Evolutionary conservation across 1,140 invertebrate species (phyloP).

Genomic region (Vanessa atalanta): DNA sequence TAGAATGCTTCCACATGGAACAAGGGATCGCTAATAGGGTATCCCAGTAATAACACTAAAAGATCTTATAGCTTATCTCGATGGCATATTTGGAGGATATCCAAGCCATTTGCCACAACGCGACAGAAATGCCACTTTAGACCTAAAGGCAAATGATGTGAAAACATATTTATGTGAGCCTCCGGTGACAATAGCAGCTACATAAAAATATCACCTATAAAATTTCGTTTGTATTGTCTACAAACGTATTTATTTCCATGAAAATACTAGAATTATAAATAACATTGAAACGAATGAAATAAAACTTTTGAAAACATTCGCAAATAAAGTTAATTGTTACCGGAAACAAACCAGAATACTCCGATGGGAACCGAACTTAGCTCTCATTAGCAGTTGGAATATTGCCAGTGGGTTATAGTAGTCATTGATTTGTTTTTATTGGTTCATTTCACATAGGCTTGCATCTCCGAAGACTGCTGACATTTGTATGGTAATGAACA

Average conservation of each 20-base stretch:
- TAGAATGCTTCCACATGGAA: slow-evolving; percentile 5
- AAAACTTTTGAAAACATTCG: not conserved
- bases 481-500: slow-evolving; percentile 20
- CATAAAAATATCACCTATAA: slow-evolving; percentile 19
- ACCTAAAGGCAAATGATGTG: slow-evolving; percentile 64
- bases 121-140: slow-evolving; percentile 62
- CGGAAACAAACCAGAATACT: slow-evolving; percentile 21
- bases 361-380: slow-evolving; percentile 26
- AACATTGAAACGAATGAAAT: not conserved
- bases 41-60: slow-evolving; percentile 63
- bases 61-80: slow-evolving; percentile 64
- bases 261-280: too few relatives aligned
- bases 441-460: slow-evolving; percentile 25
- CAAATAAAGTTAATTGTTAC: slow-evolving; percentile 16
- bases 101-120: slow-evolving; percentile 69
- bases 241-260: not conserved
- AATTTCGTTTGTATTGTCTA: not conserved
- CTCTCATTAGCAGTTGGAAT: slow-evolving; percentile 28
- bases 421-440: slow-evolving; percentile 33
- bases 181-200: slow-evolving; percentile 22
- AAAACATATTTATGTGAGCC: slow-evolving; percentile 60
- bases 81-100: slow-evolving; percentile 71
- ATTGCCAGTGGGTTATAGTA: slow-evolving; percentile 24
- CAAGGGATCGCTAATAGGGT: slow-evolving; percentile 29
- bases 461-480: slow-evolving; percentile 18